phyloP scores from a whole-genome alignment of 2,113 vertebrate species.

The Sprattus sprattus region DNA sequence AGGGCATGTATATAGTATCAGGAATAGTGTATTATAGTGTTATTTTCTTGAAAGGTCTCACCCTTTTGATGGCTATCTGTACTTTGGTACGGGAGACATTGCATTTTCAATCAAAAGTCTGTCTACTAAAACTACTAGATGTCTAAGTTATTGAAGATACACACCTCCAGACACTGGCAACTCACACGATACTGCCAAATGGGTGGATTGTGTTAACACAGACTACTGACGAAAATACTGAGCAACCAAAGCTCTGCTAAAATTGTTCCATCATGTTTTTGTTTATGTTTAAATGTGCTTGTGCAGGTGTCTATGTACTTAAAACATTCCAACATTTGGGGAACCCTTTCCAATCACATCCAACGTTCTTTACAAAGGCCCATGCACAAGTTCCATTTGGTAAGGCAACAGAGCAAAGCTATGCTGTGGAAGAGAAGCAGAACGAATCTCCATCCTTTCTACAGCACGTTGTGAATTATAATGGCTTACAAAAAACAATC shows the following conservation, averaged over 20 bases:
- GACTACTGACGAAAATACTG: not conserved
- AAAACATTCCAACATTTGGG: not conserved
- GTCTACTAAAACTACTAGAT: not conserved
- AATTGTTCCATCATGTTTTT: not conserved
- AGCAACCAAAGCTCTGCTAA: not conserved
- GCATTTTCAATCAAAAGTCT: conserved; percentile 11
- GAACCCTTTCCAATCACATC: not conserved
- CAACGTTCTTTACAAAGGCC: not conserved
- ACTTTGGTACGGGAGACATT: conserved; percentile 12
- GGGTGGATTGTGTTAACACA: not conserved
- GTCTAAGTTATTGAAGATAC: not conserved
- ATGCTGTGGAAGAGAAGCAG: conserved; percentile 6
- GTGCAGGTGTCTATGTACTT: not conserved
- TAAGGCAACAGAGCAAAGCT: conserved; percentile 10
- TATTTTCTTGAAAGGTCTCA: not conserved
- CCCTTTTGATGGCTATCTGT: conserved; percentile 8
- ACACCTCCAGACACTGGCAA: not conserved
- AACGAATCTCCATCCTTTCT: not conserved
- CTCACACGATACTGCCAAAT: not conserved
- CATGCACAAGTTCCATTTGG: not conserved
- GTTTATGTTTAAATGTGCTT: not conserved
- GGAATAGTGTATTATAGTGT: not conserved
- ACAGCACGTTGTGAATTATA: not conserved
- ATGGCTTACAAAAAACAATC: conserved; percentile 17
- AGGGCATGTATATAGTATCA: not conserved